Percentiles rank a stretch among this genome's conserved stretches.
Conservation (phyloP, 2,888 invertebrate genomes). For the Chrysodeixis includens region DNA sequence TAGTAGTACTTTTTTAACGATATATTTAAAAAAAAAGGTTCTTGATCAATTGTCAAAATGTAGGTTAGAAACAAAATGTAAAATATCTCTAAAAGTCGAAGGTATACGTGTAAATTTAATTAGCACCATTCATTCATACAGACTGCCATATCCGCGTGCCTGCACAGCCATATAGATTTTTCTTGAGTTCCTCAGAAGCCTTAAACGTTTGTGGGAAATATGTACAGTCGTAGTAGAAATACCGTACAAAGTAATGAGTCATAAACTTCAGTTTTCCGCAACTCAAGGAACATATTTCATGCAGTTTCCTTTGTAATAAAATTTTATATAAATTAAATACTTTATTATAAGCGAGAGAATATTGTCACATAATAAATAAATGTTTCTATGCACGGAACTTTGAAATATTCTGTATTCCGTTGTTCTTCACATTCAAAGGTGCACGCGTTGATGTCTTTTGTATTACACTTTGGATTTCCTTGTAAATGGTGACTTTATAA, state of each 20-base stretch:
- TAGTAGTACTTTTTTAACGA: no score
- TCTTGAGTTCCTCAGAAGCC: conserved; percentile 4
- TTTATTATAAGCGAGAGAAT: no score
- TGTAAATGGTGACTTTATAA: neutral
- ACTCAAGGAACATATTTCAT: neutral
- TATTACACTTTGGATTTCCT: neutral
- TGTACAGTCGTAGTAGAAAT: neutral
- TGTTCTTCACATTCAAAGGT: conserved; percentile 1
- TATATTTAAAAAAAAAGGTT: no score
- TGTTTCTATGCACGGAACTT: neutral
- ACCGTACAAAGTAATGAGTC: neutral
- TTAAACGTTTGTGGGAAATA: neutral
- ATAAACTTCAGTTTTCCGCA: neutral
- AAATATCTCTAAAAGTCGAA: neutral
- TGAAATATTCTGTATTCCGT: neutral
- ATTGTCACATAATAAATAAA: no score
- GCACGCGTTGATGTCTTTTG: conserved; percentile 55
- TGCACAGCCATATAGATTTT: neutral
- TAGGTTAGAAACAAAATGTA: neutral
- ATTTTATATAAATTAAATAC: no score
- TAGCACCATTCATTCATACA: conserved; percentile 4
- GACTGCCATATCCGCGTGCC: neutral
- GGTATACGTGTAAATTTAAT: neutral
- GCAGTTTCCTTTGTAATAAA: no score
- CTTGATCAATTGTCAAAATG: no score